A percentile compares a stretch with the other conserved stretches of the same genome.
Conservation (phyloP, 2,888 invertebrate genomes). For the Hyposoter dolosus region DNA sequence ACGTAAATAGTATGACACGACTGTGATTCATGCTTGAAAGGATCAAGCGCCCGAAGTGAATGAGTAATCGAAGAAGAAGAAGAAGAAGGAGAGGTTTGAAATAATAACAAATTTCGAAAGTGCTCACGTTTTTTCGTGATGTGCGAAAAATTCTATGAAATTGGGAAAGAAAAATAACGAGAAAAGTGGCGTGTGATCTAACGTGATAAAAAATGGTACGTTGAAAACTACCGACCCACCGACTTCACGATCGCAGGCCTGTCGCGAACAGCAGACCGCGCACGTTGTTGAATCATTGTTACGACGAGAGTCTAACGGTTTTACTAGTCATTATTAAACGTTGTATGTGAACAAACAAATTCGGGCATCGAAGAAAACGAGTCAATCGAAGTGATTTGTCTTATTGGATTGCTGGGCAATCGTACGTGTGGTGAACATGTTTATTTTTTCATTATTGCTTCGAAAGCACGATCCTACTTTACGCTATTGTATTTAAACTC, state of each 20-base stretch:
- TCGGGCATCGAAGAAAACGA: conserved; percentile 68
- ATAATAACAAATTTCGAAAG: neutral
- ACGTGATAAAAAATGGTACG: conserved; percentile 20
- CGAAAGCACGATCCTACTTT: conserved; percentile 39
- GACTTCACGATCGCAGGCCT: conserved; percentile 51
- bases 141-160: neutral
- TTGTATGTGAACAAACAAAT: conserved; percentile 8
- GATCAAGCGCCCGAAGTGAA: conserved; percentile 59
- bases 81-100: conserved; percentile 3
- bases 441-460: conserved; percentile 47
- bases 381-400: conserved; percentile 56
- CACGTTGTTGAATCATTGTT: conserved; percentile 70
- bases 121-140: neutral
- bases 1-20: conserved; percentile 67
- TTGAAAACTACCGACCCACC: conserved; percentile 27
- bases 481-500: conserved; percentile 25
- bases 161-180: neutral
- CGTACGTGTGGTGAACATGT: conserved; percentile 56
- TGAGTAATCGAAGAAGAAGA: conserved; percentile 22
- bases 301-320: conserved; percentile 64
- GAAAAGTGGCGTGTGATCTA: conserved; percentile 1
- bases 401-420: conserved; percentile 64
- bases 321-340: conserved; percentile 67
- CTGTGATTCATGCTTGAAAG: conserved; percentile 69
- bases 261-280: conserved; percentile 43